These are phyloP conservation scores for Cydia splendana DNA, from an alignment of 1,140 invertebrate genomes.

Conservation along the genomic window DNA sequence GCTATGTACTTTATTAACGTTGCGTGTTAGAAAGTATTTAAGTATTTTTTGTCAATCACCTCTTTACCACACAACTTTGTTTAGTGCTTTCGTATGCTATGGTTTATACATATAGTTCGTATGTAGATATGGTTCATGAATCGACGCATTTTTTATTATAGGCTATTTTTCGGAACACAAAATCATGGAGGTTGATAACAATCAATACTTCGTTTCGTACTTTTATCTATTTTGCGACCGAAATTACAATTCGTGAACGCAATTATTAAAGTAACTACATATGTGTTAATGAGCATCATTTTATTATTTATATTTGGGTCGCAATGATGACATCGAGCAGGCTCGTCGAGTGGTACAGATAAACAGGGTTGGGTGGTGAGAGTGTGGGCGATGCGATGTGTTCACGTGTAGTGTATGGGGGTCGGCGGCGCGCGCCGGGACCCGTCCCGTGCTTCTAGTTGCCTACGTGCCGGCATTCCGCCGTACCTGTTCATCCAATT, in stretches of 20 bases:
- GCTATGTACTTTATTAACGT: conserved; percentile 53
- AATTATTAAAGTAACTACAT: too few relatives aligned
- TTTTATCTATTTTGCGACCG: not conserved
- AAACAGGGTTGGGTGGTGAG: conserved; percentile 32
- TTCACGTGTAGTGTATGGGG: conserved; percentile 27
- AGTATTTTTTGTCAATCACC: conserved; percentile 42
- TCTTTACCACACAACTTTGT: conserved; percentile 45
- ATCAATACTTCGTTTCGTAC: not conserved
- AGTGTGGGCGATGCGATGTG: conserved; percentile 28
- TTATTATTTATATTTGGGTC: not conserved
- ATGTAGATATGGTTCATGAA: conserved; percentile 10
- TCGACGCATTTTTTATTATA: not conserved
- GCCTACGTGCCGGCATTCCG: conserved; percentile 60
- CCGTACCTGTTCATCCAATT: conserved; percentile 40
- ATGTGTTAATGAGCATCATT: not conserved
- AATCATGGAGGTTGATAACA: not conserved
- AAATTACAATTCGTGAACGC: not conserved
- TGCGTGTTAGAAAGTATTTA: conserved; percentile 53
- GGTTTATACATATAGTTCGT: conserved; percentile 16
- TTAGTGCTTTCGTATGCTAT: conserved; percentile 30
- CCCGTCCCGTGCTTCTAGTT: conserved; percentile 79
- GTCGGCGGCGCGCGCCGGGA: conserved; percentile 32
- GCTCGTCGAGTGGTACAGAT: not conserved
- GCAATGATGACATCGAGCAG: not conserved
- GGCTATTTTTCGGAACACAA: not conserved